Conservation (phyloP, 35 echinoderm and acorn worm genomes). For the Apostichopus japonicus region DNA sequence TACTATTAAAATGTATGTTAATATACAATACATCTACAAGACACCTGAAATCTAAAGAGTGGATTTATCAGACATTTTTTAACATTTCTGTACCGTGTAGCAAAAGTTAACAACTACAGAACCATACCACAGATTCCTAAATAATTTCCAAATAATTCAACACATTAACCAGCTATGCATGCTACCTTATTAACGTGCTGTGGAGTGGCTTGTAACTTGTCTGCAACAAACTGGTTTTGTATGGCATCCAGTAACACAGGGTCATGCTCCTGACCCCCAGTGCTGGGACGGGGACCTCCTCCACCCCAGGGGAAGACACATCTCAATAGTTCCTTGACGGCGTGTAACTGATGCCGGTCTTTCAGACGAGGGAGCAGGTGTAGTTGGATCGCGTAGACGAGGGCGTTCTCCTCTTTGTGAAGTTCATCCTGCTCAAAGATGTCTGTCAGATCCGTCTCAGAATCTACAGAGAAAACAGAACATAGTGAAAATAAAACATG, state of each 20-base stretch:
- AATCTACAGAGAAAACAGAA: background rate
- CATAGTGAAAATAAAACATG: no score
- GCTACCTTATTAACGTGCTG: slow-evolving; percentile 92
- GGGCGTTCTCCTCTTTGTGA: slow-evolving; percentile 78
- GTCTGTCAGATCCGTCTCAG: background rate
- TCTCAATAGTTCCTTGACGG: slow-evolving; percentile 68
- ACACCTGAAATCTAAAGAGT: no score
- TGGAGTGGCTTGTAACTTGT: slow-evolving; percentile 92
- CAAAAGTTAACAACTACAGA: no score
- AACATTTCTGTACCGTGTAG: no score
- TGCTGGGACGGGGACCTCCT: slow-evolving; percentile 44
- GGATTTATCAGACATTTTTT: no score
- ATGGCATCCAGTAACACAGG: slow-evolving; percentile 88
- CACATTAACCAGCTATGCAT: no score
- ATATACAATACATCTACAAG: no score
- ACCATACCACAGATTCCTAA: no score
- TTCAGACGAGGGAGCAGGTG: slow-evolving; percentile 53
- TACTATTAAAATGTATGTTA: no score
- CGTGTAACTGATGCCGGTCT: slow-evolving; percentile 27
- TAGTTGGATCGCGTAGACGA: slow-evolving; percentile 78
- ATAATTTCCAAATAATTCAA: no score
- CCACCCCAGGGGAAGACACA: slow-evolving; percentile 87
- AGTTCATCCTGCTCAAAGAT: slow-evolving; percentile 80
- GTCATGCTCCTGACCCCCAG: slow-evolving; percentile 77
- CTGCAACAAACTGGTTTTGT: slow-evolving; percentile 93